phyloP scores from a whole-genome alignment of 2,797 vertebrate species.

The Spheniscus humboldti region DNA sequence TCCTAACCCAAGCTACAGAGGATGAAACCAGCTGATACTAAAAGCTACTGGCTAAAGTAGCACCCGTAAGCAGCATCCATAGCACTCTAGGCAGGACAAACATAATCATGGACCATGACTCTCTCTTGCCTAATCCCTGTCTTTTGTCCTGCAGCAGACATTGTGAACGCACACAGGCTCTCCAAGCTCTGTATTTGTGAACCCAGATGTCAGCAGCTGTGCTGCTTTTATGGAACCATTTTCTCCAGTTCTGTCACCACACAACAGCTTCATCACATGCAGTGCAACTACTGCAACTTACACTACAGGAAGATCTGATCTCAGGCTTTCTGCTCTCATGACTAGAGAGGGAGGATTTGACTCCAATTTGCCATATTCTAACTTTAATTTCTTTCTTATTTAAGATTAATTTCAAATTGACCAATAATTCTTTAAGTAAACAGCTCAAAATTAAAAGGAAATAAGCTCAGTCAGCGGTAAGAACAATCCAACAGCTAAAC shows the following conservation, averaged over 20 bases:
- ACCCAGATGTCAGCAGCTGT: background rate
- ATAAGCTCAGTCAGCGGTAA: slow-evolving; percentile 49
- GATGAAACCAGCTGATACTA: background rate
- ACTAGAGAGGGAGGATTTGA: slow-evolving; percentile 2
- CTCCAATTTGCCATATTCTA: background rate
- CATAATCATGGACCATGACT: background rate
- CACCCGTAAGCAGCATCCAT: background rate
- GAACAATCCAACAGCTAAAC: slow-evolving; percentile 41
- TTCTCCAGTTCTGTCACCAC: background rate
- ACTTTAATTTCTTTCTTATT: slow-evolving; percentile 45
- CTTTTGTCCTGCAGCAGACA: background rate
- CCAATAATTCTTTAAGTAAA: slow-evolving; percentile 59
- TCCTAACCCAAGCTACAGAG: background rate
- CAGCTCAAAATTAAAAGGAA: slow-evolving; percentile 52
- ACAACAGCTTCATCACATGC: background rate
- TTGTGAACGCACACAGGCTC: background rate
- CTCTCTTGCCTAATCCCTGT: background rate
- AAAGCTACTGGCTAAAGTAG: background rate
- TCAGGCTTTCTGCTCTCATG: background rate
- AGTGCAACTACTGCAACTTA: background rate
- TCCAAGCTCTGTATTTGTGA: background rate
- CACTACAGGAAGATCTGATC: background rate
- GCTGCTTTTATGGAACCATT: background rate
- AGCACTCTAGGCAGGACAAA: background rate
- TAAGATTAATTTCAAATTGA: slow-evolving; percentile 63